A percentile compares a stretch with the other conserved stretches of the same genome.
phyloP scores from a whole-genome alignment of 2,113 vertebrate genomes.

The Cyprinodon variegatus region DNA sequence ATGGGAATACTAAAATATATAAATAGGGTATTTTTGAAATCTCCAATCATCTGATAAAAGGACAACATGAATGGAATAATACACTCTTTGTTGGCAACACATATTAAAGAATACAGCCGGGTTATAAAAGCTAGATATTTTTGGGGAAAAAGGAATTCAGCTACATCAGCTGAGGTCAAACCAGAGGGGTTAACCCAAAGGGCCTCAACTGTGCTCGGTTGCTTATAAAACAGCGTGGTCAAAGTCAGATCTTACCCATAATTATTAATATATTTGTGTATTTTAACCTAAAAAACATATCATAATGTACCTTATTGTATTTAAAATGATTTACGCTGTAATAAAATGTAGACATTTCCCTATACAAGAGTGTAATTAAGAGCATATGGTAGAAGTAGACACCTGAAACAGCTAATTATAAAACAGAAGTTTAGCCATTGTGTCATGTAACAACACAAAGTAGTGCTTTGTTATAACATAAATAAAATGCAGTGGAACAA shows the following conservation, averaged over 20 bases:
- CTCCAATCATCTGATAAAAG: slow-evolving; percentile 21
- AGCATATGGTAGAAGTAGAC: too few relatives aligned
- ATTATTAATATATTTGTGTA: not conserved
- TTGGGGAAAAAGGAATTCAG: not conserved
- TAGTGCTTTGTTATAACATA: not conserved
- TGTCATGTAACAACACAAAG: not conserved
- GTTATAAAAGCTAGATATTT: not conserved
- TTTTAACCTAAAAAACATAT: not conserved
- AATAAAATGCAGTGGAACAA: not conserved
- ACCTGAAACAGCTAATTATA: too few relatives aligned
- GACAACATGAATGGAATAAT: not conserved
- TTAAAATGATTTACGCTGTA: not conserved
- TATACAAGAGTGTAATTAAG: not conserved
- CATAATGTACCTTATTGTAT: not conserved
- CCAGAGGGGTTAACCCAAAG: not conserved
- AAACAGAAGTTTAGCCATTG: not conserved
- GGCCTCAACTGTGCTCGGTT: not conserved
- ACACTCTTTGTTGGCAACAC: not conserved
- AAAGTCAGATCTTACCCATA: not conserved
- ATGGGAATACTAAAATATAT: slow-evolving; percentile 41
- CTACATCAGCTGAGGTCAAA: not conserved
- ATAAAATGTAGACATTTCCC: not conserved
- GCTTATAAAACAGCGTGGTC: not conserved
- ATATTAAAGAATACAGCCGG: not conserved
- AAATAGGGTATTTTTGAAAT: slow-evolving; percentile 47